Evolutionary conservation across 2,888 invertebrate species (phyloP).

Genomic region (Eurois occulta): DNA sequence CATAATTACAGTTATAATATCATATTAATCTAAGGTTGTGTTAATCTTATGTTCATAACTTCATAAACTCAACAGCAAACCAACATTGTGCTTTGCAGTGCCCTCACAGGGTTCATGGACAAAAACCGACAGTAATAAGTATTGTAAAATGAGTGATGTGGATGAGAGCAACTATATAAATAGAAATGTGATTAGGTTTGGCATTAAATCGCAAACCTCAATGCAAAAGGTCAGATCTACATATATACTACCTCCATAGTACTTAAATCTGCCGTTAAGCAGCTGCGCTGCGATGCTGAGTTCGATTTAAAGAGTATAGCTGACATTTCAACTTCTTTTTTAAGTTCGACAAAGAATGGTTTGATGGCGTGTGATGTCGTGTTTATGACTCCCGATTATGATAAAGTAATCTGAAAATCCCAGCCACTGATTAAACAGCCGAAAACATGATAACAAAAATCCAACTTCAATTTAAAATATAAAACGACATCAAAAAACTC

Average conservation of each 20-base stretch:
- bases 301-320: not conserved
- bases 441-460: not conserved
- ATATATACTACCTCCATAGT: not conserved
- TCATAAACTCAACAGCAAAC: too few species aligned
- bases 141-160: too few species aligned
- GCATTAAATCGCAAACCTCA: not conserved
- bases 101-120: too few species aligned
- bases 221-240: not conserved
- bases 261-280: not conserved
- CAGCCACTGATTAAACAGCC: not conserved
- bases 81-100: too few species aligned
- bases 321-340: not conserved
- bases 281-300: not conserved
- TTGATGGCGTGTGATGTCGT: not conserved
- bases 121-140: too few species aligned
- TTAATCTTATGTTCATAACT: too few species aligned
- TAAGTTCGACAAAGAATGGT: not conserved
- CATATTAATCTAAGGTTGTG: too few species aligned
- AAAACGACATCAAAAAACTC: slow-evolving; percentile 21
- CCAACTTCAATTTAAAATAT: slow-evolving; percentile 31
- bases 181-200: not conserved
- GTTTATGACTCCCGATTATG: not conserved
- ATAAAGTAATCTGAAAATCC: not conserved
- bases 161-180: too few species aligned
- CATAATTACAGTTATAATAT: too few species aligned